phyloP scores from a whole-genome alignment of 2,797 vertebrate species.

The Chromobotia macracanthus region DNA sequence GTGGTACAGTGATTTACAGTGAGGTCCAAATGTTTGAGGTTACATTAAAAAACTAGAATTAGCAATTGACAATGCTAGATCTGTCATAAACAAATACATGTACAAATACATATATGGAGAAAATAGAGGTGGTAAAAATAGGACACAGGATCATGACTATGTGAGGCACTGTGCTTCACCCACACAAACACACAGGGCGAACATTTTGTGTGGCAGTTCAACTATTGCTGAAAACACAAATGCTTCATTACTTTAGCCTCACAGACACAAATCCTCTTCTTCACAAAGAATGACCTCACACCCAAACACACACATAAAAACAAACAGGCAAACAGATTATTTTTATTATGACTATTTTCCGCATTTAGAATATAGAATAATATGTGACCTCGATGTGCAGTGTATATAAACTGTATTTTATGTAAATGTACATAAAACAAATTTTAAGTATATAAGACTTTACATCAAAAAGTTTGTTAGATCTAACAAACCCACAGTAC shows the following conservation, averaged over 20 bases:
- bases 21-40: no score
- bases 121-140: conserved; percentile 39
- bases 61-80: conserved; percentile 10
- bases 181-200: conserved; percentile 8
- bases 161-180: conserved; percentile 17
- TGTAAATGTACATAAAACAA: no score
- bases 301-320: background rate
- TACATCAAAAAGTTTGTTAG: no score
- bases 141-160: conserved; percentile 44
- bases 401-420: no score
- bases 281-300: conserved; percentile 16
- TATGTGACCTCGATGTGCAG: no score
- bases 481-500: no score
- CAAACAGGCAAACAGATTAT: background rate
- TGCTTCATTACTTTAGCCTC: conserved; percentile 38
- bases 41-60: no score
- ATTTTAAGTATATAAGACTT: no score
- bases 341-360: no score
- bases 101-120: conserved; percentile 26
- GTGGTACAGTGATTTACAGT: background rate
- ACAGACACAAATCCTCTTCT: conserved; percentile 18
- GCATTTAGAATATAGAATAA: no score
- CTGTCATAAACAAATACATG: background rate
- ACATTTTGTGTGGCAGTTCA: conserved; percentile 27
- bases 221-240: conserved; percentile 13